Evolutionary conservation across 2,888 invertebrate species (phyloP), one percentile per base, ranked within the genome.

Genomic region (Buathra laborator): DNA sequence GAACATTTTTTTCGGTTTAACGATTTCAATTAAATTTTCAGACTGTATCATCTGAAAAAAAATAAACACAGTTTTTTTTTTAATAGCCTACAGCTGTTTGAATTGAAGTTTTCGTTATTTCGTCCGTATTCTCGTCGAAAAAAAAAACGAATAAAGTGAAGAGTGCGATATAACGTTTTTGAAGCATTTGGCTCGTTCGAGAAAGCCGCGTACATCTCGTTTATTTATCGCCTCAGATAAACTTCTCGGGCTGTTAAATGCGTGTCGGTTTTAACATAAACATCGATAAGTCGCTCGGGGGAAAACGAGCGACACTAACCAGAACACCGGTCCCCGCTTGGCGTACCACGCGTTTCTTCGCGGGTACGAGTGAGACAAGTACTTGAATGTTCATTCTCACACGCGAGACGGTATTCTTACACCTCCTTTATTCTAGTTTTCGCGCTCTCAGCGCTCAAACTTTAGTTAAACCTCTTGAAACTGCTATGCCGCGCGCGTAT

Each of bases 151-250:
- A 29, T 29, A 29, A n/a, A 5, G 29, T 14, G 29, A n/a, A 29
- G 29, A 29, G 62, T 32, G 29, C 62, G 48, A 48, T 12, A 48
- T 48, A 37, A 37, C 37, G 37, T 48, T 48, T 29, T 7, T 29
- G 62, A 62, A 62, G 62, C 32, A 64, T 62, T 59, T 29, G 48
- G 16, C 62, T 32, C 62, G 62, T 29, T 29, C 62, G 29, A 24
- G 62, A 32, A 59, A 32, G 62, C 62, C 14, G 62, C 62, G 62
- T 62, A 62, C 14, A 62, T 10, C 76, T 81, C 71, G 70, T 62
- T 92, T 93, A 92, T 93, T 93, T 92, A 92, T 92, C 91, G 90
- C 75, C 37, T 81, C 87, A 90, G 92, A 93, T 92, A 93, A 92
- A 92, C 88, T 86, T 89, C 85, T 88, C 78, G 76, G 7, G 88